Evolutionary conservation across 2,113 vertebrate genomes (phyloP).

Genomic region (Carassius carassius): DNA sequence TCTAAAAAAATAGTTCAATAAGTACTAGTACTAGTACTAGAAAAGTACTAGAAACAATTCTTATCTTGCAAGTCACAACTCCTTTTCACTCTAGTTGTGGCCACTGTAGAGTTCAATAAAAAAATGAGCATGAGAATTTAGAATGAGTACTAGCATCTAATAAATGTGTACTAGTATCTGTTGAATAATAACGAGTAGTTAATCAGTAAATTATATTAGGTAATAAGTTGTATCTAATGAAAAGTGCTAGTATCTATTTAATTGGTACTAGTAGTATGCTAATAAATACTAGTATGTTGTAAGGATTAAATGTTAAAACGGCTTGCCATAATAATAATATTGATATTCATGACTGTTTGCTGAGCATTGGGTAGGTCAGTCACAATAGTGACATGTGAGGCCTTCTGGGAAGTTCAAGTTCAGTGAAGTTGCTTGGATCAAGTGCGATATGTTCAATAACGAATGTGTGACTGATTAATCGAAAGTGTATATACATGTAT

Average conservation of each 20-base stretch:
- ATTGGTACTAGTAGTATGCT: neutral
- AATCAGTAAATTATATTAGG: neutral
- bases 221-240: neutral
- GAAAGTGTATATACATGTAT: constrained; percentile 41
- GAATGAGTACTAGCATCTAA: neutral
- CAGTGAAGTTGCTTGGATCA: constrained; percentile 6
- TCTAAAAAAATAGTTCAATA: no score
- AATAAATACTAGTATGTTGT: neutral
- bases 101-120: neutral
- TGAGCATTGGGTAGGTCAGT: constrained; percentile 12
- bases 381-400: constrained; percentile 12
- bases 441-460: constrained; percentile 5
- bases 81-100: neutral
- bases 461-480: constrained; percentile 31
- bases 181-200: neutral
- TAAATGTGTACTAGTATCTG: neutral
- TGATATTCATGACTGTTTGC: constrained; percentile 21
- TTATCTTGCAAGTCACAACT: neutral
- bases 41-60: neutral
- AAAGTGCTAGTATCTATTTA: neutral
- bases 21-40: neutral
- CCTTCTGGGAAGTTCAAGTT: constrained; percentile 15
- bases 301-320: neutral
- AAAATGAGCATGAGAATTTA: neutral
- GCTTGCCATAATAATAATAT: neutral